phyloP scores from a whole-genome alignment of 2,113 vertebrate species.

The Oceanodroma tethys region DNA sequence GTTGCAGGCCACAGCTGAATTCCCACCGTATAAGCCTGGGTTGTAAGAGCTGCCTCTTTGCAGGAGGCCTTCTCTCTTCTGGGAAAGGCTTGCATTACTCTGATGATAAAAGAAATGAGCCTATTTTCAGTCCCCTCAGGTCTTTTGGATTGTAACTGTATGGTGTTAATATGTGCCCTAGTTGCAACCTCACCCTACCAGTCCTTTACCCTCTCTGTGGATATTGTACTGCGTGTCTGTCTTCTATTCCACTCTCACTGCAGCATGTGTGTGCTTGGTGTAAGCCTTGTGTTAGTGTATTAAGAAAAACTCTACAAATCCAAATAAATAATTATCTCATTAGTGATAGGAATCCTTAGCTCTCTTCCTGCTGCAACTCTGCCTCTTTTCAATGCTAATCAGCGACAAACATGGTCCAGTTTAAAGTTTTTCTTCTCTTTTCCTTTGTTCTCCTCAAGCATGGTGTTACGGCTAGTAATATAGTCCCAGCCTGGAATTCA shows the following conservation, averaged over 20 bases:
- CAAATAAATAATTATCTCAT: neutral
- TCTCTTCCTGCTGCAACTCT: neutral
- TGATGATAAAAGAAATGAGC: constrained; percentile 46
- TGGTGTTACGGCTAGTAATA: neutral
- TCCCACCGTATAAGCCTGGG: neutral
- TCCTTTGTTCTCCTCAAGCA: neutral
- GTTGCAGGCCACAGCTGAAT: constrained; percentile 45
- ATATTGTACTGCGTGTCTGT: neutral
- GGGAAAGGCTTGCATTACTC: constrained; percentile 25
- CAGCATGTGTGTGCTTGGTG: neutral
- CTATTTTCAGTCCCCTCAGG: neutral
- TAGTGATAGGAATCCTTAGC: neutral
- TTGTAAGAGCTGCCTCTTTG: constrained; percentile 38
- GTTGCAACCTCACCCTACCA: neutral
- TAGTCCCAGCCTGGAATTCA: neutral
- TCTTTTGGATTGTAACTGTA: neutral
- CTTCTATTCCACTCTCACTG: neutral
- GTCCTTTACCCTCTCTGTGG: neutral
- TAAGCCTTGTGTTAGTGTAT: neutral
- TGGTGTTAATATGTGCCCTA: neutral
- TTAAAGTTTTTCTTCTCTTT: neutral
- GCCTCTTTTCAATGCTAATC: neutral
- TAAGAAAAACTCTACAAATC: neutral
- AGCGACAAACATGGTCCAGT: neutral
- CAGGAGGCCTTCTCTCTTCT: constrained; percentile 34